A percentile compares a stretch with the other conserved stretches of the same genome.
Conservation (phyloP, 2,113 vertebrate genomes). For the Sebastes fasciatus region DNA sequence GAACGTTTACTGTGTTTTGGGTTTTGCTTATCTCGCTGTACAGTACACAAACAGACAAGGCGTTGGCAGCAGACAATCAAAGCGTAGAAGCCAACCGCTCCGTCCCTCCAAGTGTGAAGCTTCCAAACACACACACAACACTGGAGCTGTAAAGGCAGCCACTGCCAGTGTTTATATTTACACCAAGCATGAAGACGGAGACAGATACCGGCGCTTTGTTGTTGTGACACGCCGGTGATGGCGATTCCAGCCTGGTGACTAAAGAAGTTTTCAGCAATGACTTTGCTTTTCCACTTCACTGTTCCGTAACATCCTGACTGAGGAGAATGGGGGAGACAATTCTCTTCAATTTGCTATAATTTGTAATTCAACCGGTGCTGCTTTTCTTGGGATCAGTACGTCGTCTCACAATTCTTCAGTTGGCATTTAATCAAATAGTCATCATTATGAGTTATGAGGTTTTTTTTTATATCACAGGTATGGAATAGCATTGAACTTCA, state of each 20-base stretch:
- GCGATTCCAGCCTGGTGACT: slow-evolving; percentile 38
- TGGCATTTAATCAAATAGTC: slow-evolving; percentile 41
- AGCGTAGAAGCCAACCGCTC: slow-evolving; percentile 59
- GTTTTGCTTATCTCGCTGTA: slow-evolving; percentile 68
- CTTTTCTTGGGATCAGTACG: slow-evolving; percentile 15
- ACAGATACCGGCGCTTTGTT: slow-evolving; percentile 39
- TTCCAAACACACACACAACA: slow-evolving; percentile 55
- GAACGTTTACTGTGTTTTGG: slow-evolving; percentile 61
- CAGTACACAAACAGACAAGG: slow-evolving; percentile 65
- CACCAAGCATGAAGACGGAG: slow-evolving; percentile 53
- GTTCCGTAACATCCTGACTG: neutral
- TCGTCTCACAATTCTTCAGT: slow-evolving; percentile 10
- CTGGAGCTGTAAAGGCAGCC: slow-evolving; percentile 21
- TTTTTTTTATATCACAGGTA: slow-evolving; percentile 44
- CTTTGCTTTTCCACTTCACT: slow-evolving; percentile 31
- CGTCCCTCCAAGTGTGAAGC: slow-evolving; percentile 20
- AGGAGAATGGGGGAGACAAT: neutral
- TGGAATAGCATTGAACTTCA: slow-evolving; percentile 30
- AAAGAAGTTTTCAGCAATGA: slow-evolving; percentile 39
- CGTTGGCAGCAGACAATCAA: slow-evolving; percentile 61
- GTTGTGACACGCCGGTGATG: slow-evolving; percentile 38
- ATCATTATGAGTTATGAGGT: slow-evolving; percentile 52
- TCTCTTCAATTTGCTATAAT: neutral
- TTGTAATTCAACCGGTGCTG: neutral
- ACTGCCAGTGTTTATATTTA: slow-evolving; percentile 67